Evolutionary conservation across 2,113 vertebrate genomes (phyloP), one percentile per base, ranked within the genome.

Genomic region (Chaenogobius annularis): DNA sequence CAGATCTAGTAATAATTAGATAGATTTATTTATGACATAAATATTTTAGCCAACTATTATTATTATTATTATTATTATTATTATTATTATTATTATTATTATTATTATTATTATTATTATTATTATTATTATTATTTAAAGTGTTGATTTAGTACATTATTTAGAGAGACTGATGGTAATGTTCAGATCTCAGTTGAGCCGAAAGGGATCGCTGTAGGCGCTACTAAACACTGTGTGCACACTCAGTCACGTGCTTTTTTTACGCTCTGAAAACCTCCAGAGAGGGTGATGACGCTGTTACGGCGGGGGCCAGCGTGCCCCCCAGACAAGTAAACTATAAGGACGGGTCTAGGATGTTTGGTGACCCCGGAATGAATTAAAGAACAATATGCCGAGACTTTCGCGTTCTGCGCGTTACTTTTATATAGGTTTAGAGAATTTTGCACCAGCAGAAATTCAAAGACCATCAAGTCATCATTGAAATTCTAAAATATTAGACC

Each of bases 171-270:
- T 35, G 82, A 72, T 78, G 84, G 26, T 63, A 81, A 65, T 81
- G 91, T 91, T 93, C 83, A 92, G 83, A 87, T 93, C 92, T 85
- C 88, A 54, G 80, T 81, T 91, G 86, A 91, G 83, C 93, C 93
- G 93, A 94, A 93, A 94, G 93, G 92, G 92, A 94, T 93, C 94
- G 93, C 93, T 94, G 91, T 91, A 92, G 93, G 93, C 94, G 92
- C 92, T 94, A 87, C 84, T 93, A 92, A 92, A 89, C 84, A 92
- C 76, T 66, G 77, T 78, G 76, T 72, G 75, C 62, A 78, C 80
- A 75, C 75, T 58, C 68, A 70, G 87, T 92, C 92, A 93, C 92
- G 91, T 92, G 92, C 74, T 86, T 31, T 64, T 66, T 79, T 75
- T 77, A 80, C 79, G 86, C 83, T 90, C 82, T 83, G 85, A 90